Percentiles rank a stretch among this genome's conserved stretches.
Conservation (phyloP, 2,888 invertebrate genomes). For the Drosophila leonis region DNA sequence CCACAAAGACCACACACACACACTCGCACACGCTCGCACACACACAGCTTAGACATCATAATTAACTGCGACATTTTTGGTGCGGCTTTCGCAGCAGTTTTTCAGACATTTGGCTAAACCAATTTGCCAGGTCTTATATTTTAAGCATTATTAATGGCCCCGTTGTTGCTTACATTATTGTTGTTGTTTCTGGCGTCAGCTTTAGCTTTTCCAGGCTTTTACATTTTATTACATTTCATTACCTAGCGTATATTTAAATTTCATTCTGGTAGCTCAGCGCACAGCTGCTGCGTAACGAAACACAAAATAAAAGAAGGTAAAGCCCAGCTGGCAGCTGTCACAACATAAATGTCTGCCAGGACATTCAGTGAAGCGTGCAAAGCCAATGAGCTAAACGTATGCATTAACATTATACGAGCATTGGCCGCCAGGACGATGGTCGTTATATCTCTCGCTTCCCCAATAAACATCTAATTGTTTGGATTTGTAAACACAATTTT, state of each 20-base stretch:
- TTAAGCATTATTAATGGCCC: slow-evolving; percentile 76
- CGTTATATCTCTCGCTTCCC: not conserved
- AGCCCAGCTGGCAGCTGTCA: slow-evolving; percentile 53
- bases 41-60: slow-evolving; percentile 59
- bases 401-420: slow-evolving; percentile 27
- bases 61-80: slow-evolving; percentile 74
- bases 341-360: slow-evolving; percentile 53
- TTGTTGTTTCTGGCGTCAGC: not conserved
- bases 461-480: slow-evolving; percentile 17
- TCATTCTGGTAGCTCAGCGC: slow-evolving; percentile 24
- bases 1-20: slow-evolving; percentile 4
- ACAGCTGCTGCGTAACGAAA: slow-evolving; percentile 1
- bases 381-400: slow-evolving; percentile 56
- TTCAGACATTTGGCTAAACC: slow-evolving; percentile 61
- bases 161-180: slow-evolving; percentile 26
- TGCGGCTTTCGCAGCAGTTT: slow-evolving; percentile 49
- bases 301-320: slow-evolving; percentile 32
- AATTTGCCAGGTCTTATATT: slow-evolving; percentile 78
- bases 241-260: slow-evolving; percentile 53
- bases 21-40: not conserved
- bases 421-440: slow-evolving; percentile 28
- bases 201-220: slow-evolving; percentile 29
- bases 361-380: slow-evolving; percentile 47
- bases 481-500: slow-evolving; percentile 1
- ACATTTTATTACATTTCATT: slow-evolving; percentile 54